Evolutionary conservation across 2,888 invertebrate species (phyloP).

Genomic region (Argyresthia goedartella): DNA sequence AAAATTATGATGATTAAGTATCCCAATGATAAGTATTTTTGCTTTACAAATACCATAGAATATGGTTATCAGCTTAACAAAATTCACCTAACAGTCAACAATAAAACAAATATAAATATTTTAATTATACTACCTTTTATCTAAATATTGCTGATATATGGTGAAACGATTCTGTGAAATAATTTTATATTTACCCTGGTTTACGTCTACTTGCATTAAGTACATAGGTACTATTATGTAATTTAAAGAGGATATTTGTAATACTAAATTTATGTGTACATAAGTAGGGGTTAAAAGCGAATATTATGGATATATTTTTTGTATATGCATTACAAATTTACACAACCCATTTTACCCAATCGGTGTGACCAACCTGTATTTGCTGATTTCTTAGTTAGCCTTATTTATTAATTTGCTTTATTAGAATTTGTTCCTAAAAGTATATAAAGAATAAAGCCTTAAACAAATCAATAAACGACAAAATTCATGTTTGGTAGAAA

Average conservation of each 20-base stretch:
- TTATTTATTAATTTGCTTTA: no score
- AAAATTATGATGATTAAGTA: no score
- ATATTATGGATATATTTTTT: slow-evolving; percentile 35
- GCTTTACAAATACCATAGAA: no score
- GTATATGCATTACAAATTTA: slow-evolving; percentile 56
- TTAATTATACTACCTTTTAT: no score
- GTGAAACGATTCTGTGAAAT: slow-evolving; percentile 20
- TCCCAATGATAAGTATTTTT: no score
- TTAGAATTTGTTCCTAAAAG: no score
- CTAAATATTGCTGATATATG: no score
- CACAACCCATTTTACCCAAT: slow-evolving; percentile 66
- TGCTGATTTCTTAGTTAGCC: neutral
- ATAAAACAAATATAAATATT: neutral
- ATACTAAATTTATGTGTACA: slow-evolving; percentile 25
- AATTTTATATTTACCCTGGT: slow-evolving; percentile 42
- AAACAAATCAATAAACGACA: no score
- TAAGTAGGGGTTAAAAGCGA: slow-evolving; percentile 33
- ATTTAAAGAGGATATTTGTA: slow-evolving; percentile 21
- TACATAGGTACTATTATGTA: slow-evolving; percentile 26
- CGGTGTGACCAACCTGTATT: slow-evolving; percentile 40
- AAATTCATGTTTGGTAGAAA: no score
- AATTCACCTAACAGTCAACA: neutral
- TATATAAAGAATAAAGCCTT: no score
- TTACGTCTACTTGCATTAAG: slow-evolving; percentile 28
- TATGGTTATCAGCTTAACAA: no score